phyloP scores from a whole-genome alignment of 2,113 vertebrate species.

The Coreoperca whiteheadi region DNA sequence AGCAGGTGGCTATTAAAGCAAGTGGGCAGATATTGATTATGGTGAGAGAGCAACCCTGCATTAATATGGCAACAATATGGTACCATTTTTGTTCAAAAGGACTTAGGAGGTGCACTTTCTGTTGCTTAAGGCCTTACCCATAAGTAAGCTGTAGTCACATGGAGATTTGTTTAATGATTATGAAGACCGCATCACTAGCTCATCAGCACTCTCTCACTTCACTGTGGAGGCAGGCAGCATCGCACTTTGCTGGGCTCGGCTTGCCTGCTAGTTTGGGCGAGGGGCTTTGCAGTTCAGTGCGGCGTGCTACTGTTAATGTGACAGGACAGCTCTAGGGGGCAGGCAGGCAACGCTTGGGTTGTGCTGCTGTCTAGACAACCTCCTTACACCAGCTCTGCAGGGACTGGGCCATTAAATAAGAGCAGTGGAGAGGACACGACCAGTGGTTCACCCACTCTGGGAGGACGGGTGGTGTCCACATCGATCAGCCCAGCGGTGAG shows the following conservation, averaged over 20 bases:
- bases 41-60: constrained; percentile 7
- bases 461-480: constrained; percentile 27
- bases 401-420: constrained; percentile 66
- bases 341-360: constrained; percentile 61
- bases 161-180: background rate
- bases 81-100: constrained; percentile 9
- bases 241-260: constrained; percentile 15
- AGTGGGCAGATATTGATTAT: constrained; percentile 14
- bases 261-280: constrained; percentile 42
- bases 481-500: background rate
- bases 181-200: background rate
- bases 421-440: constrained; percentile 50
- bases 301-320: constrained; percentile 73
- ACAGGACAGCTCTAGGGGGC: constrained; percentile 77
- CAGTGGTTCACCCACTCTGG: constrained; percentile 33
- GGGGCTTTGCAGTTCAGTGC: constrained; percentile 70
- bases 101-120: background rate
- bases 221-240: constrained; percentile 32
- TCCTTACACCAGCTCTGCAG: constrained; percentile 57
- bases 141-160: background rate
- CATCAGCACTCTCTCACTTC: constrained; percentile 22
- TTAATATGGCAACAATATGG: constrained; percentile 11
- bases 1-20: constrained; percentile 52
- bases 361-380: constrained; percentile 73
- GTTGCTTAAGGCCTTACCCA: constrained; percentile 1